Evolutionary conservation across 35 echinoderm and acorn worm species (phyloP), one percentile per base, ranked within the genome.

Genomic region (Anneissia japonica): DNA sequence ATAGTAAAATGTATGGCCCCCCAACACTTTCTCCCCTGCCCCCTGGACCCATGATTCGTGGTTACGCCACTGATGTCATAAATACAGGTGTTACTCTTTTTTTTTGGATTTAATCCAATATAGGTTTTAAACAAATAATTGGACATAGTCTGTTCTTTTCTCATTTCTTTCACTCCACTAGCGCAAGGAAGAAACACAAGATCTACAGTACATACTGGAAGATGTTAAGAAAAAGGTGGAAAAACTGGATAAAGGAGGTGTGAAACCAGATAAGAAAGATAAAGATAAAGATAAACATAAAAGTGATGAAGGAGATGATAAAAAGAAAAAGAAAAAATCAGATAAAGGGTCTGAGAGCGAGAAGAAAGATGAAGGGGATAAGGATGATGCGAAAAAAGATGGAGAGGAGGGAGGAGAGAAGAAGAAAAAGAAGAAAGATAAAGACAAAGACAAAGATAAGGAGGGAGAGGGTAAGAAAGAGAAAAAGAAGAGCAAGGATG

Each of bases 101-200:
- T n/a, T n/a, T n/a, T n/a, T n/a, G n/a, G n/a, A n/a, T n/a, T n/a
- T n/a, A n/a, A n/a, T n/a, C n/a, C n/a, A n/a, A n/a, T n/a, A n/a
- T n/a, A n/a, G n/a, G n/a, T n/a, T n/a, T n/a, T n/a, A n/a, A n/a
- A n/a, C n/a, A n/a, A n/a, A n/a, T n/a, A n/a, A n/a, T n/a, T n/a
- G n/a, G n/a, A n/a, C n/a, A n/a, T n/a, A n/a, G n/a, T n/a, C n/a
- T n/a, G n/a, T n/a, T n/a, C n/a, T n/a, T n/a, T n/a, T 80, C 11
- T 43, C 38, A 12, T 32, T 78, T 39, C 31, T 13, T 89, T 37
- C 83, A 16, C 34, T 75, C 37, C 80, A 74, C 14, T 83, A 99
- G 96, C 83, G 96, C 38, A 82, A 89, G 79, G 89, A 99, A 32
- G 96, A 99, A 39, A 91, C 91, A 0, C 86, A 88, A 40, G 96